A percentile compares a stretch with the other conserved stretches of the same genome.
Conservation (phyloP, 2,797 vertebrate species). For the Anolis apletophallus region DNA sequence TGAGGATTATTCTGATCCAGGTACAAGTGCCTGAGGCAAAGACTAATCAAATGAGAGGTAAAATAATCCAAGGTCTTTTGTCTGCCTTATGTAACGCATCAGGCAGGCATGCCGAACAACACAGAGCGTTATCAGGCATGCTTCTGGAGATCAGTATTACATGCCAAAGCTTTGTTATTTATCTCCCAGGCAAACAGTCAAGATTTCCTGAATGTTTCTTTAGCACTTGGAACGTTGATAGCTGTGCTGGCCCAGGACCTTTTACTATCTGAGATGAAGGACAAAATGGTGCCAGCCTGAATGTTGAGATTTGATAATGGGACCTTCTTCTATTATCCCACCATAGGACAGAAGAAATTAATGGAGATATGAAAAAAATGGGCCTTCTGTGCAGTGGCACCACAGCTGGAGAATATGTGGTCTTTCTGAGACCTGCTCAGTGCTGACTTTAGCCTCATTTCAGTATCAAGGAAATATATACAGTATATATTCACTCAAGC, state of each 20-base stretch:
- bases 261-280: neutral
- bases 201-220: neutral
- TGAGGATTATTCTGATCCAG: slow-evolving; percentile 49
- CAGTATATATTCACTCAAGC: neutral
- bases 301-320: no score
- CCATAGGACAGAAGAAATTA: no score
- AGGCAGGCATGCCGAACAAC: neutral
- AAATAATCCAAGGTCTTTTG: slow-evolving; percentile 37
- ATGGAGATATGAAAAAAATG: neutral
- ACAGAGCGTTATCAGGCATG: slow-evolving; percentile 9
- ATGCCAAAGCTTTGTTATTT: neutral
- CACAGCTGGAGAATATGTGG: neutral
- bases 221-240: neutral
- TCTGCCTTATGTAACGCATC: slow-evolving; percentile 12
- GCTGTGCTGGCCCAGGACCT: neutral
- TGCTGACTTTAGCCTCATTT: neutral
- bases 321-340: no score
- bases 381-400: neutral
- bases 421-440: neutral
- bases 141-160: neutral
- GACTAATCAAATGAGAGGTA: neutral
- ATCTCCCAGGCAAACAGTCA: neutral
- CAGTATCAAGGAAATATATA: neutral
- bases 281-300: neutral
- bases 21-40: slow-evolving; percentile 56